Percentiles rank a stretch among this genome's conserved stretches.
phyloP scores from a whole-genome alignment of 2,888 invertebrate species.

The Choreutis nemorana region DNA sequence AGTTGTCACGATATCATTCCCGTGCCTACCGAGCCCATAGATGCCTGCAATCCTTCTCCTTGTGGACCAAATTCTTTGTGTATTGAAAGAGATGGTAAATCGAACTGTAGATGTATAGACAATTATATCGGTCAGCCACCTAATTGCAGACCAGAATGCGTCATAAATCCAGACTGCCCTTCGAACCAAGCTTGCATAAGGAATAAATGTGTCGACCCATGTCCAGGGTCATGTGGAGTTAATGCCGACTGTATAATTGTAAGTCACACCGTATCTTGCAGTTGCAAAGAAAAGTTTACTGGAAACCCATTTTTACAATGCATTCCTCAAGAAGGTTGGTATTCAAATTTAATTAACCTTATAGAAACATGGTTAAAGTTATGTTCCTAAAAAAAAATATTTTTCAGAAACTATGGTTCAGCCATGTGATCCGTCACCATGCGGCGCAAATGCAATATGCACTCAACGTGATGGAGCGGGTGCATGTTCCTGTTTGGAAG shows the following conservation, averaged over 20 bases:
- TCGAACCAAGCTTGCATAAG: conserved; percentile 81
- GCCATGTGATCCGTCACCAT: conserved; percentile 87
- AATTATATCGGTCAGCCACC: conserved; percentile 82
- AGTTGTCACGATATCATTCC: conserved; percentile 69
- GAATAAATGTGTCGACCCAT: conserved; percentile 83
- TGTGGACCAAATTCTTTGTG: conserved; percentile 86
- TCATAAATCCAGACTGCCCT: conserved; percentile 82
- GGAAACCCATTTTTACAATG: conserved; percentile 88
- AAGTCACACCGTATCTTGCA: conserved; percentile 82
- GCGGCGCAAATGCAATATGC: conserved; percentile 85
- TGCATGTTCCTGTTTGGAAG: conserved; percentile 80
- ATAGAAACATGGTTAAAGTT: background rate
- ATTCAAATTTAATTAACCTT: background rate
- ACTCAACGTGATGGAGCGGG: conserved; percentile 80
- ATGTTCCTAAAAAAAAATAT: conserved; percentile 10
- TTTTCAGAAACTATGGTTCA: conserved; percentile 66
- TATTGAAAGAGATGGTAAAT: conserved; percentile 68
- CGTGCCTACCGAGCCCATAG: conserved; percentile 37
- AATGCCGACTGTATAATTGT: conserved; percentile 83
- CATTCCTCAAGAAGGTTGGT: conserved; percentile 61
- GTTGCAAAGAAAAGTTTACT: conserved; percentile 76
- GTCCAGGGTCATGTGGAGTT: conserved; percentile 81
- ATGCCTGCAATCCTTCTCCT: conserved; percentile 78
- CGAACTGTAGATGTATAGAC: conserved; percentile 80
- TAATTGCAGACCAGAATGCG: conserved; percentile 83